A percentile compares a stretch with the other conserved stretches of the same genome.
Conservation (phyloP, 2,113 vertebrate species). For the Aldabrachelys gigantea region DNA sequence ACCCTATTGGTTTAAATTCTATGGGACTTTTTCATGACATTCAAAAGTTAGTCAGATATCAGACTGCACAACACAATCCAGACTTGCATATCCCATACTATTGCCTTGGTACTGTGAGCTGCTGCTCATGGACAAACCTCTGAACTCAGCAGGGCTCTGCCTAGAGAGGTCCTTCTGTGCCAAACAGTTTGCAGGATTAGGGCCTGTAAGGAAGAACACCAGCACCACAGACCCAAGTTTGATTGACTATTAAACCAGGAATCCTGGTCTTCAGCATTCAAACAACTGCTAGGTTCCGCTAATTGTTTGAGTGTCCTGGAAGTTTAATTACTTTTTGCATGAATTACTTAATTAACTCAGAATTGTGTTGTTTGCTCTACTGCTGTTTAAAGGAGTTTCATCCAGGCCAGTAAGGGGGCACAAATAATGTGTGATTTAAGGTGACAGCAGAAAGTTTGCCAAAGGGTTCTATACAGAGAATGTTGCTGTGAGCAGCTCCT, state of each 20-base stretch:
- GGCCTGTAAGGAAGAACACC: background rate
- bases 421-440: constrained; percentile 43
- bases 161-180: fast-evolving
- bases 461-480: fast-evolving
- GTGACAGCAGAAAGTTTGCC: constrained; percentile 22
- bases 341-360: background rate
- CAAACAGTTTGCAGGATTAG: fast-evolving
- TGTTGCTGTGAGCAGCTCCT: background rate
- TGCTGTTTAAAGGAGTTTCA: background rate
- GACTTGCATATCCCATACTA: background rate
- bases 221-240: fast-evolving
- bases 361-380: fast-evolving
- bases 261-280: fast-evolving
- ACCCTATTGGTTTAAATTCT: fast-evolving
- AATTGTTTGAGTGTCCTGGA: background rate
- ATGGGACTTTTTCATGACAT: background rate
- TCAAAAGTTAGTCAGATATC: fast-evolving
- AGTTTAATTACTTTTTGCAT: background rate
- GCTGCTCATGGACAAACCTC: background rate
- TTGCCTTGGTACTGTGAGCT: fast-evolving
- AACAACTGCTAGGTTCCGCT: background rate
- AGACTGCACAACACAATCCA: fast-evolving
- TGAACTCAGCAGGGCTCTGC: background rate
- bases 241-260: background rate
- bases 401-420: background rate